Conservation (phyloP, 1,140 invertebrate species). For the Periplaneta americana region DNA sequence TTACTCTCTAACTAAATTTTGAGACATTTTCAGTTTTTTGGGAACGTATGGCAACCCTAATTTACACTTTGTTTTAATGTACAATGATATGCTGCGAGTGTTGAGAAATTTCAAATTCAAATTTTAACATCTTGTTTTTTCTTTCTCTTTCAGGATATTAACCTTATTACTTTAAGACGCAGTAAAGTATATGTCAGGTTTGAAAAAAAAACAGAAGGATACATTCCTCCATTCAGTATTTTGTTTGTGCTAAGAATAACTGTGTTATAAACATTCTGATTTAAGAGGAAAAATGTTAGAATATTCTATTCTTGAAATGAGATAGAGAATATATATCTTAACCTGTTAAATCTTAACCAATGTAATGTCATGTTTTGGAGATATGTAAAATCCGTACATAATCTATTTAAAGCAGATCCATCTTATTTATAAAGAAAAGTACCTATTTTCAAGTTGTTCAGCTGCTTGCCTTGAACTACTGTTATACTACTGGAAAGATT, state of each 20-base stretch:
- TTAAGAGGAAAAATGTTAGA: constrained; percentile 9
- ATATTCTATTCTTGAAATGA: constrained; percentile 14
- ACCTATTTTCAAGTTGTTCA: constrained; percentile 12
- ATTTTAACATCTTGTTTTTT: neutral
- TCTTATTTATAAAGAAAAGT: constrained; percentile 6
- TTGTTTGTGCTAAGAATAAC: constrained; percentile 12
- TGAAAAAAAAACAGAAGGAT: constrained; percentile 4
- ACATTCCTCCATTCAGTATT: constrained; percentile 12
- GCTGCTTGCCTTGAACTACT: neutral
- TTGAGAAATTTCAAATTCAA: neutral
- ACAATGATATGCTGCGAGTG: neutral
- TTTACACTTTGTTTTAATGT: neutral
- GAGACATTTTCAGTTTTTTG: neutral
- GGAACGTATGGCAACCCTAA: too few species aligned
- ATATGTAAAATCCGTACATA: constrained; percentile 6
- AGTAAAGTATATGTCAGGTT: constrained; percentile 13
- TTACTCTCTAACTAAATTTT: neutral
- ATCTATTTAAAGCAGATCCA: constrained; percentile 4
- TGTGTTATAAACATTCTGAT: constrained; percentile 9
- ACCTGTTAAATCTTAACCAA: constrained; percentile 14
- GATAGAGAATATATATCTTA: constrained; percentile 14
- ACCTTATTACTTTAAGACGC: constrained; percentile 1
- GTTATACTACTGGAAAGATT: neutral
- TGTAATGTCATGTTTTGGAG: constrained; percentile 14
- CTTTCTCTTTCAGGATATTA: constrained; percentile 8